phyloP scores from a whole-genome alignment of 1,140 invertebrate species.

The Eriocheir sinensis region DNA sequence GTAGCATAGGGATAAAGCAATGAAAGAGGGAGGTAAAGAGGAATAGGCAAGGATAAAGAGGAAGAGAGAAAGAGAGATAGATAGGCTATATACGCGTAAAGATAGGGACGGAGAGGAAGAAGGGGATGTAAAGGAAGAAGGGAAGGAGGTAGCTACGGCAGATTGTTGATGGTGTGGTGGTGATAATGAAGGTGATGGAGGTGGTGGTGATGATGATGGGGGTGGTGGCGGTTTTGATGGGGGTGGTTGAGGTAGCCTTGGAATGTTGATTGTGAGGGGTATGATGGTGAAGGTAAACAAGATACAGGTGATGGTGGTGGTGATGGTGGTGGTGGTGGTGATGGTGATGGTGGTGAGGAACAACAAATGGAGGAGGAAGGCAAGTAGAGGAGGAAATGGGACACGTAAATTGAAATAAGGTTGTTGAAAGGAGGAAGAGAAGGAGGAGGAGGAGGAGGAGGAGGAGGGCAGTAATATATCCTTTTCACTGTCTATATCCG shows the following conservation, averaged over 20 bases:
- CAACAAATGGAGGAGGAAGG: neutral
- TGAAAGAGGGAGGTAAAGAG: too few species aligned
- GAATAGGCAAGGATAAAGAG: too few species aligned
- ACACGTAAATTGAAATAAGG: neutral
- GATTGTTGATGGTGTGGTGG: neutral
- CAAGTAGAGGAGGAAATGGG: neutral
- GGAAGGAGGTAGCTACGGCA: too few species aligned
- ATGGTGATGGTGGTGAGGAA: neutral
- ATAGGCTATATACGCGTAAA: too few species aligned
- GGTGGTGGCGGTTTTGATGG: neutral
- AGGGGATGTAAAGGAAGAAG: neutral
- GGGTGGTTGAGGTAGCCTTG: neutral
- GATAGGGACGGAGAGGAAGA: neutral
- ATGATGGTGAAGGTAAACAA: constrained; percentile 46
- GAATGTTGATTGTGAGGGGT: constrained; percentile 28
- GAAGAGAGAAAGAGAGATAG: too few species aligned
- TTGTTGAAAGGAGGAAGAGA: neutral
- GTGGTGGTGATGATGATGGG: neutral
- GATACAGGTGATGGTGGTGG: constrained; percentile 10
- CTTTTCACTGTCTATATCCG: too few species aligned
- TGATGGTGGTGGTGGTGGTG: neutral
- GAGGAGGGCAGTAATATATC: too few species aligned
- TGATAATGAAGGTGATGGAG: constrained; percentile 2
- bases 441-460: neutral
- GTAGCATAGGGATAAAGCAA: too few species aligned